These are phyloP conservation scores for Phrynocephalus forsythii DNA, from an alignment of 2,797 vertebrate genomes.

Conservation along the genomic window DNA sequence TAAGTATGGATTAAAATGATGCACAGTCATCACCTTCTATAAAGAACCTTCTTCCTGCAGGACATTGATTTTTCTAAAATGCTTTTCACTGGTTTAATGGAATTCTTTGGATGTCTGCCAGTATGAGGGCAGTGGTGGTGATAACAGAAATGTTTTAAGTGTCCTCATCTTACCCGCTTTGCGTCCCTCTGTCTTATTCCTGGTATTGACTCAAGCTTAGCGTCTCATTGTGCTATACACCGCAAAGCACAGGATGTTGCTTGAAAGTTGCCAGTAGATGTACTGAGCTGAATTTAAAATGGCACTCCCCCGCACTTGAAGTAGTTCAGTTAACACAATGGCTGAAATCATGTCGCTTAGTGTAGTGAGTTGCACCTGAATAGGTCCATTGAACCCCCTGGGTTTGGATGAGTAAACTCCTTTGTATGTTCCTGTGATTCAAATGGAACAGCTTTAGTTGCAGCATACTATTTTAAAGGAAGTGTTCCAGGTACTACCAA, in stretches of 20 bases:
- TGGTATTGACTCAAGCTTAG: conserved; percentile 6
- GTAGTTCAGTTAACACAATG: conserved; percentile 11
- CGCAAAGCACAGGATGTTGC: not conserved
- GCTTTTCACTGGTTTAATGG: conserved; percentile 23
- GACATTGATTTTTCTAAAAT: conserved; percentile 21
- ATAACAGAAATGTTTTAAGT: conserved; percentile 23
- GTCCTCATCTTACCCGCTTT: conserved; percentile 27
- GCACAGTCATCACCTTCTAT: not conserved
- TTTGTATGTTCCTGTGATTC: too few relatives aligned
- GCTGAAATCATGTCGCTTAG: too few relatives aligned
- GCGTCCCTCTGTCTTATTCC: not conserved
- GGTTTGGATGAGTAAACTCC: too few relatives aligned
- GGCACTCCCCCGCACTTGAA: not conserved
- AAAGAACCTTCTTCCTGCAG: not conserved
- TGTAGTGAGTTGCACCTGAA: too few relatives aligned
- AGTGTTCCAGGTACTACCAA: too few relatives aligned
- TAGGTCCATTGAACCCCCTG: too few relatives aligned
- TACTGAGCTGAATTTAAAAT: conserved; percentile 24
- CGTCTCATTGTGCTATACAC: conserved; percentile 22
- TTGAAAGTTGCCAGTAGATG: conserved; percentile 15
- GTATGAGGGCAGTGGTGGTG: not conserved
- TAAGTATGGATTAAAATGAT: conserved; percentile 17
- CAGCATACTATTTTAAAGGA: not conserved
- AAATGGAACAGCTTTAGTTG: too few relatives aligned
- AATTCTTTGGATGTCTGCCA: conserved; percentile 28